These are phyloP conservation scores for Brachionus calyciflorus DNA, from an alignment of 1,140 invertebrate genomes.

Conservation along the genomic window DNA sequence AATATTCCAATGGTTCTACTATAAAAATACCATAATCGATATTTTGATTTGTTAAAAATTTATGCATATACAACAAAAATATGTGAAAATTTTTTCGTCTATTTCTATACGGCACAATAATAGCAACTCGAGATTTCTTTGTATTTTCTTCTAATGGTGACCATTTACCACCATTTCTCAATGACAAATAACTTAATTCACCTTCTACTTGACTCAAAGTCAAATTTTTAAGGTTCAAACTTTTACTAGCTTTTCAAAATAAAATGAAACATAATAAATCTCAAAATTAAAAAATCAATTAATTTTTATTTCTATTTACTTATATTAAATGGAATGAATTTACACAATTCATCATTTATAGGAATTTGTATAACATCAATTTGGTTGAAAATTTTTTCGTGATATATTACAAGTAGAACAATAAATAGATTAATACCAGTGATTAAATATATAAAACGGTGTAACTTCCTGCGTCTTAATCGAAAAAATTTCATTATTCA, in stretches of 20 bases:
- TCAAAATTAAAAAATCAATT: background rate
- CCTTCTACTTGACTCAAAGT: background rate
- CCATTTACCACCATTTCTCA: conserved; percentile 70
- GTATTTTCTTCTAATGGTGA: conserved; percentile 61
- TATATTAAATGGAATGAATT: conserved; percentile 6
- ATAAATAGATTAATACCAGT: background rate
- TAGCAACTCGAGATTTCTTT: conserved; percentile 65
- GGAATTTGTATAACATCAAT: background rate
- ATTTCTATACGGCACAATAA: conserved; percentile 83
- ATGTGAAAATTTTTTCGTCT: conserved; percentile 72
- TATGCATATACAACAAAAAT: conserved; percentile 82
- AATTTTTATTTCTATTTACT: background rate
- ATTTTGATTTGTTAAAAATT: conserved; percentile 78
- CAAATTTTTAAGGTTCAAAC: conserved; percentile 1
- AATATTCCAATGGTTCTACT: conserved; percentile 67
- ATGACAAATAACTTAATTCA: conserved; percentile 72
- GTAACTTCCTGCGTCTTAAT: background rate
- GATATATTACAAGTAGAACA: background rate
- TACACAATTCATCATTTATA: background rate
- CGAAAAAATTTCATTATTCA: conserved; percentile 1
- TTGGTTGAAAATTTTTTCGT: conserved; percentile 24
- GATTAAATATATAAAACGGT: background rate
- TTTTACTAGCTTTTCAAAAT: background rate
- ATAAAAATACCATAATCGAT: conserved; percentile 85
- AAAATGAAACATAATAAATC: background rate